These are phyloP conservation scores for Phoebastria nigripes DNA, from an alignment of 2,797 vertebrate genomes.

Conservation along the genomic window DNA sequence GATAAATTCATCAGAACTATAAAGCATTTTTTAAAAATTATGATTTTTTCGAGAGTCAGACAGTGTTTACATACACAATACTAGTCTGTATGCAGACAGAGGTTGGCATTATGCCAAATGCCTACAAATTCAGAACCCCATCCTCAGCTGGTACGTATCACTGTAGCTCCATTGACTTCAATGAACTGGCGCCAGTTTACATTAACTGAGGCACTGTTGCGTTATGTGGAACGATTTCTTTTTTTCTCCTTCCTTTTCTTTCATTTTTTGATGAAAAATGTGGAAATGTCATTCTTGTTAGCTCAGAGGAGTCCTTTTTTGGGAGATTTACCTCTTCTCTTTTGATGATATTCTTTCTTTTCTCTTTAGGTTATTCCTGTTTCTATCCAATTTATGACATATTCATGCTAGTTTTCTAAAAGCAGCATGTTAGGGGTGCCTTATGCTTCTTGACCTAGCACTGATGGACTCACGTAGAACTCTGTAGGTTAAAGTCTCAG, in stretches of 20 bases:
- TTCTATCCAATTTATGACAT: neutral
- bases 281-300: neutral
- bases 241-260: neutral
- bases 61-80: slow-evolving; percentile 66
- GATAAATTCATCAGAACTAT: slow-evolving; percentile 34
- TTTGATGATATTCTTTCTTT: neutral
- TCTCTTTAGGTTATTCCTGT: neutral
- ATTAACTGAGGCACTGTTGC: slow-evolving; percentile 18
- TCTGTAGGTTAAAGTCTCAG: neutral
- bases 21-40: neutral
- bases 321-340: neutral
- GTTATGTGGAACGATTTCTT: neutral
- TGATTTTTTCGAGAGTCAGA: slow-evolving; percentile 54
- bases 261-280: slow-evolving; percentile 3
- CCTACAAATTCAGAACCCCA: neutral
- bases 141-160: slow-evolving; percentile 28
- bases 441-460: neutral
- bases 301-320: neutral
- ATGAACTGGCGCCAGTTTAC: slow-evolving; percentile 28
- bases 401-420: neutral
- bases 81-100: slow-evolving; percentile 36
- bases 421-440: neutral
- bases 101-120: slow-evolving; percentile 38
- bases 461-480: neutral
- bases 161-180: slow-evolving; percentile 50